Percentiles rank a stretch among this genome's conserved stretches.
Evolutionary conservation across 2,113 vertebrate genomes (phyloP).

Genomic region (Paratilapia polleni): DNA sequence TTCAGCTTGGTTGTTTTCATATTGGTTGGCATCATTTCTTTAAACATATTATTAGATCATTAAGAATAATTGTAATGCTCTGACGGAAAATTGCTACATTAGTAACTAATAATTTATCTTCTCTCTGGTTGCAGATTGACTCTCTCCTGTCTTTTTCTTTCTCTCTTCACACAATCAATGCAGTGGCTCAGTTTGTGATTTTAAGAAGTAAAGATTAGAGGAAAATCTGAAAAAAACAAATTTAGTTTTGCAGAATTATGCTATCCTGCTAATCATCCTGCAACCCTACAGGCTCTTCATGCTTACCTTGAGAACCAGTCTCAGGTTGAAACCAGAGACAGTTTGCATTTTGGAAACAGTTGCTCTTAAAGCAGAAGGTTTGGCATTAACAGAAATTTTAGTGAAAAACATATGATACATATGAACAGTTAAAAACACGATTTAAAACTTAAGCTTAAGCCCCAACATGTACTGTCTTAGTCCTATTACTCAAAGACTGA

Average conservation of each 20-base stretch:
- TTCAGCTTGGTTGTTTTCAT: background rate
- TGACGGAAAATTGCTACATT: too few species aligned
- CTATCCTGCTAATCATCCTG: too few species aligned
- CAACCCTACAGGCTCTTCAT: too few species aligned
- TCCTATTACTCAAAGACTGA: conserved; percentile 6
- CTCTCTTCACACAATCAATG: too few species aligned
- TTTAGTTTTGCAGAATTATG: background rate
- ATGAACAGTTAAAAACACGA: too few species aligned
- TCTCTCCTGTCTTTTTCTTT: too few species aligned
- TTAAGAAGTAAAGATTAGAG: background rate
- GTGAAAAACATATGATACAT: background rate
- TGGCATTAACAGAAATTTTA: too few species aligned
- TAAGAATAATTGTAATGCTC: background rate
- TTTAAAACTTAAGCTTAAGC: background rate
- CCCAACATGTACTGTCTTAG: background rate
- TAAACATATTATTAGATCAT: background rate
- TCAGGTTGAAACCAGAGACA: background rate
- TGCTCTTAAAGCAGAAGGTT: too few species aligned
- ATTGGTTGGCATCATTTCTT: background rate
- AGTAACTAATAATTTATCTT: too few species aligned
- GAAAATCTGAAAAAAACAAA: background rate
- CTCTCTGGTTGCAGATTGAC: too few species aligned
- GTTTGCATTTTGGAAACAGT: background rate
- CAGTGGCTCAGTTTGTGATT: too few species aligned
- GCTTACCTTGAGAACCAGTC: too few species aligned